Conservation (phyloP, 64 coral and sea anemone species). For the Stichodactyla helianthus region DNA sequence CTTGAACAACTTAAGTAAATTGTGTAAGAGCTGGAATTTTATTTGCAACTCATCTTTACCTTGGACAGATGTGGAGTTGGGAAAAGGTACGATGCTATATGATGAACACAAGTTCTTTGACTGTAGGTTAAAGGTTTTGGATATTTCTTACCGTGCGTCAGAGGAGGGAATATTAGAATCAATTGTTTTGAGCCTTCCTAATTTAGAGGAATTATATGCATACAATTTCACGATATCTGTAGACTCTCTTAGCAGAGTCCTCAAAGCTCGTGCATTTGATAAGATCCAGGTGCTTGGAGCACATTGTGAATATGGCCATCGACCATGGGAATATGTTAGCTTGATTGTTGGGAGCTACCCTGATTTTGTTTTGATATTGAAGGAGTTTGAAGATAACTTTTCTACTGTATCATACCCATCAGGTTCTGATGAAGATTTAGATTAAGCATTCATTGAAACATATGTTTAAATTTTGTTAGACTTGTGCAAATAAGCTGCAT, state of each 20-base stretch:
- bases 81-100: not conserved
- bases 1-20: not conserved
- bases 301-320: not conserved
- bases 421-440: slow-evolving; percentile 5
- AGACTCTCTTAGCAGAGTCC: not conserved
- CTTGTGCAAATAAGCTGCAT: slow-evolving; percentile 12
- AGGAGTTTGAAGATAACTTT: not conserved
- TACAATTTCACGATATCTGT: not conserved
- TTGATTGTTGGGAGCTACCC: slow-evolving; percentile 1
- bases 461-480: slow-evolving; percentile 8
- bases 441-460: not conserved
- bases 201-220: not conserved
- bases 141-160: not conserved
- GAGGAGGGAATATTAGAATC: not conserved
- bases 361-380: not conserved
- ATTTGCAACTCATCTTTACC: not conserved
- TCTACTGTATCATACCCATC: not conserved
- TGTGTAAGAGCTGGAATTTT: not conserved
- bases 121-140: too few relatives aligned
- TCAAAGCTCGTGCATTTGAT: slow-evolving; percentile 2
- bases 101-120: slow-evolving; percentile 1
- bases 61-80: slow-evolving; percentile 2
- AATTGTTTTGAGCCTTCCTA: not conserved
- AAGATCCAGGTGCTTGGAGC: not conserved
- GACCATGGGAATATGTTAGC: not conserved